These are phyloP conservation scores for Ptychadena robeensis DNA, from an alignment of 2,797 vertebrate genomes.

Conservation along the genomic window DNA sequence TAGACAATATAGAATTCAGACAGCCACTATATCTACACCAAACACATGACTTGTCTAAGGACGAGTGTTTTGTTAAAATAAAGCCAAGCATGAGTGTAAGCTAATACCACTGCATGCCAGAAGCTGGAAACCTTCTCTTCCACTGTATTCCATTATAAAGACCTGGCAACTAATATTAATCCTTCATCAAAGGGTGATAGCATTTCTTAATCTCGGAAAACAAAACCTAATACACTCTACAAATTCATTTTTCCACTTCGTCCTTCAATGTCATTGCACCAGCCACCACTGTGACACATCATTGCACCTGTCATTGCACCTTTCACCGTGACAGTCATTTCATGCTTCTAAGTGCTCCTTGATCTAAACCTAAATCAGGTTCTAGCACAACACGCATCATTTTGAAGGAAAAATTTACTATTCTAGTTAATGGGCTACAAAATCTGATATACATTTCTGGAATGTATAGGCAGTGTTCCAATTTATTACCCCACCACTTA, in stretches of 20 bases:
- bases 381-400: background rate
- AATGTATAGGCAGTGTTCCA: background rate
- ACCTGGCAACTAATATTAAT: background rate
- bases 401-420: background rate
- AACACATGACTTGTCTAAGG: background rate
- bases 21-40: background rate
- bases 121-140: background rate
- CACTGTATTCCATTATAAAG: background rate
- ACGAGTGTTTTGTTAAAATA: background rate
- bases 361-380: background rate
- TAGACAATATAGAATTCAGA: background rate
- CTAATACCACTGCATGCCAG: background rate
- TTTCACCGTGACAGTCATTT: background rate
- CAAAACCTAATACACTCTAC: background rate
- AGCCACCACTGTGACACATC: background rate
- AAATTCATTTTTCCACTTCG: background rate
- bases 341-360: background rate
- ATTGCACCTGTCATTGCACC: constrained; percentile 5
- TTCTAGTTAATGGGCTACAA: background rate
- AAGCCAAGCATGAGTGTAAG: background rate
- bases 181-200: background rate
- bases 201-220: background rate
- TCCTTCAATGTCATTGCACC: constrained; percentile 8
- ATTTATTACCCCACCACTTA: background rate
- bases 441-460: background rate